Conservation (phyloP, 2,797 vertebrate genomes). For the Podargus strigoides region DNA sequence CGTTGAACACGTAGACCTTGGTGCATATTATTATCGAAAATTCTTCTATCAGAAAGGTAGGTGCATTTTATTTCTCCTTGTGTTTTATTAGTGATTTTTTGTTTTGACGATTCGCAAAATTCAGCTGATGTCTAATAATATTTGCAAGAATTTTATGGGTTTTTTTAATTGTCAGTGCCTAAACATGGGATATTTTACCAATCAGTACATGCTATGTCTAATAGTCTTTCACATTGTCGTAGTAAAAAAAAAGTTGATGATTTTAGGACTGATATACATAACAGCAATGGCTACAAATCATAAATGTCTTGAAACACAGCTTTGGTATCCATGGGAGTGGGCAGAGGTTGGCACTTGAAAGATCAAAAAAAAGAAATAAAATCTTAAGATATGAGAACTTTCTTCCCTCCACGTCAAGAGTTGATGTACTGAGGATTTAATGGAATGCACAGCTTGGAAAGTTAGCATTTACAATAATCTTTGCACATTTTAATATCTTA, state of each 20-base stretch:
- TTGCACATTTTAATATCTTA: neutral
- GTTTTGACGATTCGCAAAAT: neutral
- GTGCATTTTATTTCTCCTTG: neutral
- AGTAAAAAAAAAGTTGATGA: neutral
- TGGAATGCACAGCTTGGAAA: neutral
- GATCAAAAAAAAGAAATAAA: neutral
- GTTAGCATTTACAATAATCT: neutral
- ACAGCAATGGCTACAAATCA: neutral
- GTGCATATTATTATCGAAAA: conserved; percentile 93
- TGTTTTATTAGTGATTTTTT: neutral
- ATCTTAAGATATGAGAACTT: neutral
- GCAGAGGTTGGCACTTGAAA: neutral
- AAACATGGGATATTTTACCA: neutral
- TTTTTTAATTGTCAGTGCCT: neutral
- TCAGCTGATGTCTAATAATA: neutral
- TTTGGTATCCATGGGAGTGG: neutral
- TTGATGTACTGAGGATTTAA: neutral
- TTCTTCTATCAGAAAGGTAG: conserved; percentile 94
- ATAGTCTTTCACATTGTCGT: neutral
- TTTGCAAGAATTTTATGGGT: neutral
- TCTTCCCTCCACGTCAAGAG: neutral
- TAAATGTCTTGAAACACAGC: neutral
- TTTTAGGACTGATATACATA: neutral
- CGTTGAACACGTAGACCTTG: conserved; percentile 93
- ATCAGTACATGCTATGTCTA: neutral